These are phyloP conservation scores for Euphonia xanthogaster DNA, from an alignment of 2,797 vertebrate genomes.

Conservation along the genomic window DNA sequence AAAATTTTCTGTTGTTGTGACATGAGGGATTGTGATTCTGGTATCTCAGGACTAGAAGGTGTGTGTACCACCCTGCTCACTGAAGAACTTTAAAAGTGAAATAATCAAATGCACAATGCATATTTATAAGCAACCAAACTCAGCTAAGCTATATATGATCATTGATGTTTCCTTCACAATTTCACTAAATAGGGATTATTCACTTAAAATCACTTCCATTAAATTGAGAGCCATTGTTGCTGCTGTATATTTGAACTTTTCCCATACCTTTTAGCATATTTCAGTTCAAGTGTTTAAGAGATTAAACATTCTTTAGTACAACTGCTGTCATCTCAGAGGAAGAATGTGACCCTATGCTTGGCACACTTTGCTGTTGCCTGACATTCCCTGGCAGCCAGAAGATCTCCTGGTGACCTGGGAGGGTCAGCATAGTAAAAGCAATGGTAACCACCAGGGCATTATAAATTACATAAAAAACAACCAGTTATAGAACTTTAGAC, in stretches of 20 bases:
- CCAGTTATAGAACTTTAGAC: not conserved
- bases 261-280: not conserved
- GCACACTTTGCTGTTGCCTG: not conserved
- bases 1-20: not conserved
- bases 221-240: not conserved
- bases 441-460: not conserved
- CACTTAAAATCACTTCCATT: not conserved
- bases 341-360: not conserved
- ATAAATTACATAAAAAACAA: not conserved
- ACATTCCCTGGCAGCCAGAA: not conserved
- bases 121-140: not conserved
- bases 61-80: not conserved
- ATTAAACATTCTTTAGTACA: not conserved
- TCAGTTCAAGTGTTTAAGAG: not conserved
- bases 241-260: not conserved
- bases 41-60: not conserved
- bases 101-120: not conserved
- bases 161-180: not conserved
- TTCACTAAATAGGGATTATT: not conserved
- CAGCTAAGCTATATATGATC: not conserved
- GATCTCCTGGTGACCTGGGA: not conserved
- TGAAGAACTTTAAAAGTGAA: not conserved
- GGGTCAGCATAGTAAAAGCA: not conserved
- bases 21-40: not conserved
- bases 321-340: not conserved